These are phyloP conservation scores for Drosophila nigromelanica DNA, from an alignment of 1,140 invertebrate species.

Conservation along the genomic window DNA sequence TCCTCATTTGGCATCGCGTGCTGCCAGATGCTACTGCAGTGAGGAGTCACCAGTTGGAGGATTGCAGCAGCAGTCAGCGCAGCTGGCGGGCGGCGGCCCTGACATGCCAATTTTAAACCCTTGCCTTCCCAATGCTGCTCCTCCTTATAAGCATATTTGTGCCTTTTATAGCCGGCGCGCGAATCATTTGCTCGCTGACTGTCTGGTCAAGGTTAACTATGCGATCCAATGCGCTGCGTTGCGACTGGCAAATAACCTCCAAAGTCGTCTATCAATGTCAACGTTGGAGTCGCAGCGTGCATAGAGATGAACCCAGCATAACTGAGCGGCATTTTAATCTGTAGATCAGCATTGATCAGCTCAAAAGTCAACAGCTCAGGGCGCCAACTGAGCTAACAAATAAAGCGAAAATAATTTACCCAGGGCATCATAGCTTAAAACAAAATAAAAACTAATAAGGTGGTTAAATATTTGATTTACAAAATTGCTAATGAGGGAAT, in stretches of 20 bases:
- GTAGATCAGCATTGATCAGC: constrained; percentile 19
- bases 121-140: constrained; percentile 32
- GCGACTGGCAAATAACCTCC: constrained; percentile 54
- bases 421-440: too few relatives aligned
- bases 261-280: constrained; percentile 59
- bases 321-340: constrained; percentile 44
- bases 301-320: constrained; percentile 38
- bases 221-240: constrained; percentile 43
- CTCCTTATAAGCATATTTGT: constrained; percentile 37
- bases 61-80: not conserved
- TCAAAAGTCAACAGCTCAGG: not conserved
- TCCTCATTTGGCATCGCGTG: constrained; percentile 36
- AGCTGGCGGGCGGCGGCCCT: constrained; percentile 4
- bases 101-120: constrained; percentile 29
- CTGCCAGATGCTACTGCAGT: constrained; percentile 26
- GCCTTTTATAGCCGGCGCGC: constrained; percentile 47
- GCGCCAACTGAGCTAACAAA: too few relatives aligned
- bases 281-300: constrained; percentile 12
- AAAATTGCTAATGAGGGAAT: not conserved
- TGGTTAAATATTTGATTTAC: not conserved
- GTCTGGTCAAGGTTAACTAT: constrained; percentile 75
- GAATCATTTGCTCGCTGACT: constrained; percentile 37
- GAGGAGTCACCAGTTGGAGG: constrained; percentile 7
- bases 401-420: not conserved
- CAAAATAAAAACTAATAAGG: too few relatives aligned